Evolutionary conservation across 2,888 invertebrate genomes (phyloP).

Genomic region (Lithophane ornitopus): DNA sequence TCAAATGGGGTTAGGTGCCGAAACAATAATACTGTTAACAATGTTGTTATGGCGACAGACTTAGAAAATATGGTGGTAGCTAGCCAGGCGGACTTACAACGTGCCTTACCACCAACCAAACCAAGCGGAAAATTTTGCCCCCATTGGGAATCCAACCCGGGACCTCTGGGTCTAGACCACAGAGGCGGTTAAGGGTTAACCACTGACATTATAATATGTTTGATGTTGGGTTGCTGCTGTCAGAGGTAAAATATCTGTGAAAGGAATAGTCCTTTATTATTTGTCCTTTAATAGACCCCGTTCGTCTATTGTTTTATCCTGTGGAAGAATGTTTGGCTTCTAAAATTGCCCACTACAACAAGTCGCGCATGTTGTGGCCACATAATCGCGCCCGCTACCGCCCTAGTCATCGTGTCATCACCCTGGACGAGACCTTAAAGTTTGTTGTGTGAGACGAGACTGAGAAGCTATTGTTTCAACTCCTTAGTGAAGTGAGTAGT

Average conservation of each 20-base stretch:
- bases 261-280: too few relatives aligned
- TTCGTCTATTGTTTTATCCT: neutral
- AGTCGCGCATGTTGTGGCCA: neutral
- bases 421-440: slow-evolving; percentile 1
- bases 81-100: too few relatives aligned
- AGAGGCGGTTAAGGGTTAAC: neutral
- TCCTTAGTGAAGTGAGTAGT: slow-evolving; percentile 5
- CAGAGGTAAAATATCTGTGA: too few relatives aligned
- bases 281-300: too few relatives aligned
- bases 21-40: too few relatives aligned
- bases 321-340: neutral
- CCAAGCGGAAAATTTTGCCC: too few relatives aligned
- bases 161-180: too few relatives aligned
- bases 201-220: neutral
- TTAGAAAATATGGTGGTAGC: too few relatives aligned
- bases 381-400: neutral
- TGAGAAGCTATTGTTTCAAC: slow-evolving; percentile 39
- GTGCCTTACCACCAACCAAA: too few relatives aligned
- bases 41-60: too few relatives aligned
- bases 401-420: neutral
- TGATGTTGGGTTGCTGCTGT: neutral
- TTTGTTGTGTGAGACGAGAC: slow-evolving; percentile 20
- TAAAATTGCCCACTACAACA: neutral
- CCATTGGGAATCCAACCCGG: too few relatives aligned
- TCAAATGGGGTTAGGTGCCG: too few relatives aligned